Base-by-base conservation (phyloP, 2,888 invertebrate species). In the Drosophila mimetica region DNA sequence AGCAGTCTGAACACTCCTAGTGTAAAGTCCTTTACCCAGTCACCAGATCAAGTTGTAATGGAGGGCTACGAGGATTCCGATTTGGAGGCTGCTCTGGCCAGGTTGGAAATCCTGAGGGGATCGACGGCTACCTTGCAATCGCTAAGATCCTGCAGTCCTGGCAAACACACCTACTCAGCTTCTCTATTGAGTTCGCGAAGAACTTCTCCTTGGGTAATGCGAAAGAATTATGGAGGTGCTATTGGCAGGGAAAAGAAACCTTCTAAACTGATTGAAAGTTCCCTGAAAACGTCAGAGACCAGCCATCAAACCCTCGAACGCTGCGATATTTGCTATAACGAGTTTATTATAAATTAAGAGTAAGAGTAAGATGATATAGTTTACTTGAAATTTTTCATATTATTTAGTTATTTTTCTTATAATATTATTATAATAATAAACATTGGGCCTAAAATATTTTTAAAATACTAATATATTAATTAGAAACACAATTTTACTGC, bases 261-360 rank as follows among this genome's bases (percentile, higher is more conserved):
- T 44, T 59, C 58, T 74, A 20, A 2, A 61, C 59, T 54, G 42
- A 52, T 67, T 1, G 80, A 74, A 20, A 28, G 7, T 6, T 5
- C 46, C 76, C 1, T 59, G 71, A 30, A 57, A 46, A 0, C 59
- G 66, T 5, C 46, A 41, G 4, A 55, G 34, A 16, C 14, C 50
- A 20, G n/a, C 16, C 55, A 58, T 18, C 42, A 65, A 8, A 13
- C 54, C 2, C 77, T 86, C 53, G 89, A 86, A 44, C 88, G 88
- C 30, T 90, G 90, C 67, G 82, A 84, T 54, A 88, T 90, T 42
- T 89, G 90, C 59, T 86, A 71, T 39, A 88, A 86, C 69, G 90
- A 87, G 80, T 87, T 86, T 81, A 74, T 75, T 50, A 77, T 83
- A 72, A 79, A 87, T 11, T 30, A 11, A 30, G 11, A 30, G 25